Conservation (phyloP, 2,797 vertebrate species). For the Myotis findleyi region DNA sequence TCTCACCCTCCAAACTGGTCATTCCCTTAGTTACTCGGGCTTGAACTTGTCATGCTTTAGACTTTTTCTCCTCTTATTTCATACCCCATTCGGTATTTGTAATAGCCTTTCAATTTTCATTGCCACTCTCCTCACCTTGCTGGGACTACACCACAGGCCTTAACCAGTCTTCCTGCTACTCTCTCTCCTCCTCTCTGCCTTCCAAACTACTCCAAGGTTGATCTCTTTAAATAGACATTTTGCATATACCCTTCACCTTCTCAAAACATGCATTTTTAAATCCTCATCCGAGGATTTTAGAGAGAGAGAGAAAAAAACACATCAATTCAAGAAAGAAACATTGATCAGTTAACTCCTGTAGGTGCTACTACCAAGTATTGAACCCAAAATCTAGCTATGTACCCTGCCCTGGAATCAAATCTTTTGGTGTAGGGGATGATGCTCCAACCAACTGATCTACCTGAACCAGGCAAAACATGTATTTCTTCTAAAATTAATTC, state of each 20-base stretch:
- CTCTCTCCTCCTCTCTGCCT: background rate
- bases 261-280: background rate
- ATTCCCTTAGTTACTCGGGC: conserved; percentile 26
- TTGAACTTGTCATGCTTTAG: background rate
- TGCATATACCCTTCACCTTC: background rate
- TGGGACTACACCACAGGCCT: background rate
- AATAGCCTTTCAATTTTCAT: background rate
- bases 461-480: background rate
- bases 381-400: no score
- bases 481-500: conserved; percentile 20
- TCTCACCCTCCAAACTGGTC: background rate
- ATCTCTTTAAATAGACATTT: background rate
- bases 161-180: background rate
- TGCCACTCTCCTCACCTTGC: background rate
- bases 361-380: no score
- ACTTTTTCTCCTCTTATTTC: background rate
- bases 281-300: no score
- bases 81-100: conserved; percentile 7
- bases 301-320: no score
- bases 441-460: no score
- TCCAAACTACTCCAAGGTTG: background rate
- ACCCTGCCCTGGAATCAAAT: no score
- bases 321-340: no score
- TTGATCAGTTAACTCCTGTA: no score
- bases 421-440: no score